Evolutionary conservation across 2,888 invertebrate genomes (phyloP), one percentile per base, ranked within the genome.

Genomic region (Eledona agricola): DNA sequence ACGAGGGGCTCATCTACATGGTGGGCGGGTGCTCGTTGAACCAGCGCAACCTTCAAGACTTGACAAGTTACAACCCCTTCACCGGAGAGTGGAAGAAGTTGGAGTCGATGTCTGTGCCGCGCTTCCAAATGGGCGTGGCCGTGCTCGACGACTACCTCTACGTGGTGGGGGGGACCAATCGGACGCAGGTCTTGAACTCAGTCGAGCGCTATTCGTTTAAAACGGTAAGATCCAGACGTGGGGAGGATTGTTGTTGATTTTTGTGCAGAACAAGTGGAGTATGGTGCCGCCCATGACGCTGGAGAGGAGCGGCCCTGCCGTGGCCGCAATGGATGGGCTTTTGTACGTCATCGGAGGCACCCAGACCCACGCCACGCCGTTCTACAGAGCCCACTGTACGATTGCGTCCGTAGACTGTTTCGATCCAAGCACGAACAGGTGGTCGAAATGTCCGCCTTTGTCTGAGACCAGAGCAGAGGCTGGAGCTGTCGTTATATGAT

Each of bases 51-150:
- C 83, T 90, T 37, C 86, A 87, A 60, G 92, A 92, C 74, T 79
- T 92, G 59, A 81, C 89, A 67, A 87, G 89, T 70, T 92, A 88
- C 73, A 87, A 88, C 75, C 93, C 94, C 0, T 83, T 87, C 13
- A 87, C 89, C 1, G 84, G 86, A 63, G 88, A 89, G 72, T 94
- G 93, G 92, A 83, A 81, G 50, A 78, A 82, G 34, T 78, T 94
- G 64, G 83, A 89, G 6, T 82, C 87, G 15, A 90, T 95, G 90
- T 81, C 85, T 22, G 87, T 85, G 37, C 88, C 89, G 15, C 85
- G 95, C 54, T 90, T 90, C 55, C 93, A 95, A 80, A 90, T 94
- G 81, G 94, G 93, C 23, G 89, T 93, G 37, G 88, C 91, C n/a
- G 87, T 92, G 42, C 79, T 94, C 20, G 89, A 89, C 73, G 87